Base-by-base conservation (phyloP, 2,113 vertebrate genomes). In the Coturnix japonica region DNA sequence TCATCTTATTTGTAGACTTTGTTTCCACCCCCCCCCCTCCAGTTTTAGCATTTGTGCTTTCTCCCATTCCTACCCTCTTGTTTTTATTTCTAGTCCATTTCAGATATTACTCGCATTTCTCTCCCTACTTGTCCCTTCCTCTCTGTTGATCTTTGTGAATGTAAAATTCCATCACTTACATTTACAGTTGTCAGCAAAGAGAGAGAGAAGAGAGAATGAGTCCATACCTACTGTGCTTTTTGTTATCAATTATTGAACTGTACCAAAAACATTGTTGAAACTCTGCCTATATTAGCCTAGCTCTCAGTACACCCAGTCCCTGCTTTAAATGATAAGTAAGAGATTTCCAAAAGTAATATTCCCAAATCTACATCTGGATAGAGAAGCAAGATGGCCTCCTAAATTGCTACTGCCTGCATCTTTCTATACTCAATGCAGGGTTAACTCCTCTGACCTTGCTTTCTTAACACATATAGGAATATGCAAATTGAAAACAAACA, bases 401-500 rank as follows among this genome's bases (percentile, higher is more conserved):
- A 70, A 30, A 5, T 41, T 1, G 0, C 14, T 72, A 69, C 59
- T 83, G 35, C 13, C 25, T 91, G 31, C n/a, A n/a, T 56, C 16
- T 61, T 72, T 72, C 70, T 28, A 4, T 53, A 73, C 30, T 79
- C 21, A 12, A 1, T 72, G 44, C 44, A 77, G 46, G 37, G 60
- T 86, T 88, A 85, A 81, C 21, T 67, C 80, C 51, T 33, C 11
- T 59, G 83, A 84, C 83, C 61, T 94, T 84, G 61, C 22, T 70
- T 92, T 81, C 67, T 89, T 57, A 91, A 90, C n/a, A 73, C 30
- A 59, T 59, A 76, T 28, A 85, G 44, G 49, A 89, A 72, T 63
- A 94, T 59, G 74, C 33, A 93, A 81, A 89, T 76, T 65, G 33
- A 54, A 85, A 89, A 76, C 37, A 91, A 94, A 89, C 33, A 69